Percentiles rank a stretch among this genome's conserved stretches.
Conservation (phyloP, 2,113 vertebrate genomes). For the Platycercus adscitus region DNA sequence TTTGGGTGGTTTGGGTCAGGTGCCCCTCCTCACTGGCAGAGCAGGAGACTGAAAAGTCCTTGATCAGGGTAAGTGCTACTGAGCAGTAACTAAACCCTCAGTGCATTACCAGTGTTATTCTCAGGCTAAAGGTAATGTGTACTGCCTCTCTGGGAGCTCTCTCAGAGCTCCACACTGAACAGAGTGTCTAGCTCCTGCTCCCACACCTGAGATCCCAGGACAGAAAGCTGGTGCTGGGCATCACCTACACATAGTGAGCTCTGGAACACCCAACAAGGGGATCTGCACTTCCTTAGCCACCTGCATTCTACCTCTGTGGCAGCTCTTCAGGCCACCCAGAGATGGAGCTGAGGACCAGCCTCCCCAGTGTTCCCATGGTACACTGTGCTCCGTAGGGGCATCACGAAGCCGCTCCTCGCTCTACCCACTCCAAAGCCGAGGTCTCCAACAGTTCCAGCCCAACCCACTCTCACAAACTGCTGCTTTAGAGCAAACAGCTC, state of each 20-base stretch:
- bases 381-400: too few relatives aligned
- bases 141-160: neutral
- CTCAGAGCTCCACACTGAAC: neutral
- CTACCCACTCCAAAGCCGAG: neutral
- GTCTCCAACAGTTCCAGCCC: neutral
- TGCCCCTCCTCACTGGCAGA: neutral
- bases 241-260: neutral
- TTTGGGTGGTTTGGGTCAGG: neutral
- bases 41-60: neutral
- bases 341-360: neutral
- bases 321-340: neutral
- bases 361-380: neutral
- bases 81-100: neutral
- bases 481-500: neutral
- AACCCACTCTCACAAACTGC: rapidly evolving
- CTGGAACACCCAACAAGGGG: neutral
- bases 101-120: neutral
- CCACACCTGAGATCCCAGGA: neutral
- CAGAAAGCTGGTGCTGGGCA: neutral
- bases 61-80: neutral
- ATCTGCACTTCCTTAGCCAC: neutral
- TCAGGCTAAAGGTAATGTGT: neutral
- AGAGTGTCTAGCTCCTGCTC: neutral
- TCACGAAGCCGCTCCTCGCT: rapidly evolving
- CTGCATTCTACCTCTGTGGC: neutral